Evolutionary conservation across 2,113 vertebrate genomes (phyloP).

Genomic region (Budorcas taxicolor): DNA sequence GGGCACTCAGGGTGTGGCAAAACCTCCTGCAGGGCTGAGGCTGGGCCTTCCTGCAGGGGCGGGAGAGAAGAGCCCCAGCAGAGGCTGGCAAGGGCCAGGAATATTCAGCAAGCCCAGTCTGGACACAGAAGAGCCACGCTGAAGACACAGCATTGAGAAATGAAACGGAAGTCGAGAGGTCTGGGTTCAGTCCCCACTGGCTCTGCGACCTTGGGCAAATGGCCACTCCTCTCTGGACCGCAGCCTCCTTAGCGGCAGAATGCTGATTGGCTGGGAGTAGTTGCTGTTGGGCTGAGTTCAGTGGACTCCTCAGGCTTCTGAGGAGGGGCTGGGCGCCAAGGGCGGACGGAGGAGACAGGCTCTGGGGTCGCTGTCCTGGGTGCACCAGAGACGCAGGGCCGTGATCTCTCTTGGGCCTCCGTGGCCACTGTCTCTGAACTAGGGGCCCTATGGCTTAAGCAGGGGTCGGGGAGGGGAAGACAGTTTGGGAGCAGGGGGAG

Average conservation of each 20-base stretch:
- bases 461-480: background rate
- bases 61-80: background rate
- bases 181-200: background rate
- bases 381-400: background rate
- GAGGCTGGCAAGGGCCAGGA: background rate
- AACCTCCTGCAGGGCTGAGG: background rate
- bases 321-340: background rate
- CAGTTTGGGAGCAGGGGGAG: background rate
- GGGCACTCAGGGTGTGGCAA: background rate
- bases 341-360: background rate
- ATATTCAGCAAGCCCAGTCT: background rate
- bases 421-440: background rate
- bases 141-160: background rate
- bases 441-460: background rate
- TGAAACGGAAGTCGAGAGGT: background rate
- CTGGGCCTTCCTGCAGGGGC: background rate
- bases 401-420: background rate
- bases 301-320: background rate
- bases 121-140: fast-evolving
- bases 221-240: background rate
- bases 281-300: background rate
- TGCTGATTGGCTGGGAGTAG: background rate
- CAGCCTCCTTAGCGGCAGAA: background rate
- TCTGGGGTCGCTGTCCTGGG: background rate
- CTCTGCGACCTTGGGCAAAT: background rate